phyloP scores from a whole-genome alignment of 2,888 invertebrate species.

The Drosophila testacea region DNA sequence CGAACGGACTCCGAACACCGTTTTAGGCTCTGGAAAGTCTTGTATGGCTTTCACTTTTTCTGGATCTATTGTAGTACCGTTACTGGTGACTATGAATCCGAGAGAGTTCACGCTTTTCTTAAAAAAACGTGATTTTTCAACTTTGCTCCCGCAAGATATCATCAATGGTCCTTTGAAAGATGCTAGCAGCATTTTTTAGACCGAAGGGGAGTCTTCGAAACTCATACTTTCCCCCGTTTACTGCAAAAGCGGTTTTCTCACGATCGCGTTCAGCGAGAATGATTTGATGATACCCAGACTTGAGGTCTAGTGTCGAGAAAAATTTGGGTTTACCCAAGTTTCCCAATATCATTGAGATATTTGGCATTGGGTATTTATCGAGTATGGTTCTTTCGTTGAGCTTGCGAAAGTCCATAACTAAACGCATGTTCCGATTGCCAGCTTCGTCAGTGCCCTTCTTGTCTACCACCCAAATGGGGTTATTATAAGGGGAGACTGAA shows the following conservation, averaged over 20 bases:
- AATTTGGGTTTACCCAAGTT: conserved; percentile 2
- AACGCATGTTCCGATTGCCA: too few relatives aligned
- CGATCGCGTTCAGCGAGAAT: conserved; percentile 15
- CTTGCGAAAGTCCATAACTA: too few relatives aligned
- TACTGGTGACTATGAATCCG: too few relatives aligned
- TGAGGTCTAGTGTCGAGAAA: conserved; percentile 12
- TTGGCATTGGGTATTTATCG: background rate
- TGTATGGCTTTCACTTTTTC: background rate
- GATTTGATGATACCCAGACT: conserved; percentile 33
- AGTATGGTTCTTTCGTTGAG: background rate
- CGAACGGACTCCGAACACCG: background rate
- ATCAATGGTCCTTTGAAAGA: conserved; percentile 10
- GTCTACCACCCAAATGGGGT: too few relatives aligned
- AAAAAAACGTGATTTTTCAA: conserved; percentile 1
- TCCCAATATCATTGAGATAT: conserved; percentile 3
- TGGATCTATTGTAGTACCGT: background rate
- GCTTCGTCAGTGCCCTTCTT: too few relatives aligned
- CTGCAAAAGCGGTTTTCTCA: too few relatives aligned
- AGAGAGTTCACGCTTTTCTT: background rate
- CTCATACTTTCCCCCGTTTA: background rate
- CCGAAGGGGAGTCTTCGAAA: conserved; percentile 20
- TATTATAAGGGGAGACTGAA: too few relatives aligned
- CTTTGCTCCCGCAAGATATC: conserved; percentile 3
- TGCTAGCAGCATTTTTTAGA: conserved; percentile 16
- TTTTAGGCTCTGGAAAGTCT: background rate